These are phyloP conservation scores for Catocala sponsa DNA, from an alignment of 2,888 invertebrate species.

Conservation along the genomic window DNA sequence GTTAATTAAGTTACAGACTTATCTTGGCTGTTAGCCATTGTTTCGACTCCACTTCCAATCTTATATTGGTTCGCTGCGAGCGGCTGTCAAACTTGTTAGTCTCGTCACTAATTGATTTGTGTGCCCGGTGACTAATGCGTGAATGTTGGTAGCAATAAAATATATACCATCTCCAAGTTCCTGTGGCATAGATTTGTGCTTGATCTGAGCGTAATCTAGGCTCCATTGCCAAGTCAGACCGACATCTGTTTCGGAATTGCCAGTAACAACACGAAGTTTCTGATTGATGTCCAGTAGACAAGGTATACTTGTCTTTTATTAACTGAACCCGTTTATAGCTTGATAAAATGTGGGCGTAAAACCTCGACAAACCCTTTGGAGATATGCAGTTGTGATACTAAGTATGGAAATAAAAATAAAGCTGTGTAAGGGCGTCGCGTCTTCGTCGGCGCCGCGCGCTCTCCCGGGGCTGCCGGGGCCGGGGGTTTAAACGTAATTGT, in stretches of 20 bases:
- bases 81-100: conserved; percentile 38
- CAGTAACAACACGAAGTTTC: too few species aligned
- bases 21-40: conserved; percentile 49
- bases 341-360: too few species aligned
- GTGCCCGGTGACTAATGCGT: conserved; percentile 17
- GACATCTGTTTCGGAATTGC: too few species aligned
- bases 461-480: conserved; percentile 1
- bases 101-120: conserved; percentile 39
- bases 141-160: conserved; percentile 9
- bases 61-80: conserved; percentile 33
- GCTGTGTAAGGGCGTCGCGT: background rate
- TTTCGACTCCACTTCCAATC: conserved; percentile 43
- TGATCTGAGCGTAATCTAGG: too few species aligned
- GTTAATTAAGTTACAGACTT: conserved; percentile 63
- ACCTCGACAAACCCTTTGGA: too few species aligned
- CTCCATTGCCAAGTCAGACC: too few species aligned
- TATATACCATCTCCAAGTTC: too few species aligned
- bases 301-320: too few species aligned
- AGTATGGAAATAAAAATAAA: background rate
- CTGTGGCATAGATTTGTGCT: too few species aligned
- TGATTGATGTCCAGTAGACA: too few species aligned
- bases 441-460: conserved; percentile 2
- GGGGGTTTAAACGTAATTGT: conserved; percentile 38
- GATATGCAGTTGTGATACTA: too few species aligned
- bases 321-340: too few species aligned